These are phyloP conservation scores for Limosa lapponica DNA, from an alignment of 2,797 vertebrate species.

Conservation along the genomic window DNA sequence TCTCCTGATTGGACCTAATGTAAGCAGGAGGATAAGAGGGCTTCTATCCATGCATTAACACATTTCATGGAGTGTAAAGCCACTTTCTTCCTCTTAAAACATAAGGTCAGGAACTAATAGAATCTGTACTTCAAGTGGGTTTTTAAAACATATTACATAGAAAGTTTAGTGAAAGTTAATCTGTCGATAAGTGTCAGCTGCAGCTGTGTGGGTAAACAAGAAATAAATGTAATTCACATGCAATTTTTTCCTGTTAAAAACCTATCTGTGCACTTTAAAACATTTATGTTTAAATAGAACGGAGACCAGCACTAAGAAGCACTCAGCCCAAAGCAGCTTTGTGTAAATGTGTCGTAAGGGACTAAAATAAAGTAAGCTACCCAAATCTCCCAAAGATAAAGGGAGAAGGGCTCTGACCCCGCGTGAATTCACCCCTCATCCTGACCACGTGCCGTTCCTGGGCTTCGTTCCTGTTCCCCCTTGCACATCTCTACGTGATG, in stretches of 20 bases:
- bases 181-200: slow-evolving; percentile 61
- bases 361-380: slow-evolving; percentile 72
- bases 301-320: slow-evolving; percentile 71
- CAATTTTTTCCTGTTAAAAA: slow-evolving; percentile 56
- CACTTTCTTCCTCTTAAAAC: slow-evolving; percentile 77
- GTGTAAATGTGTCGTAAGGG: slow-evolving; percentile 61
- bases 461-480: background rate
- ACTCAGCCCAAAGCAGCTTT: slow-evolving; percentile 76
- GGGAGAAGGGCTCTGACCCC: slow-evolving; percentile 46
- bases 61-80: slow-evolving; percentile 78
- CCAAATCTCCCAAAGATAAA: slow-evolving; percentile 67
- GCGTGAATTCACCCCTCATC: background rate
- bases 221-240: slow-evolving; percentile 65
- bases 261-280: slow-evolving; percentile 64
- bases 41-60: slow-evolving; percentile 83
- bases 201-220: slow-evolving; percentile 66
- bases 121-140: slow-evolving; percentile 69
- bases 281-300: slow-evolving; percentile 73
- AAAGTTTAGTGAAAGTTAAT: slow-evolving; percentile 79
- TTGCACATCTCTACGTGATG: background rate
- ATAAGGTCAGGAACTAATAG: slow-evolving; percentile 78
- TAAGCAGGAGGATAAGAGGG: slow-evolving; percentile 78
- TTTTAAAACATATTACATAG: slow-evolving; percentile 61
- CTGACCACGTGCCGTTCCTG: background rate
- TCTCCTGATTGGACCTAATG: slow-evolving; percentile 75